Conservation (phyloP, 2,888 invertebrate genomes). For the Sarcophaga rosellei region DNA sequence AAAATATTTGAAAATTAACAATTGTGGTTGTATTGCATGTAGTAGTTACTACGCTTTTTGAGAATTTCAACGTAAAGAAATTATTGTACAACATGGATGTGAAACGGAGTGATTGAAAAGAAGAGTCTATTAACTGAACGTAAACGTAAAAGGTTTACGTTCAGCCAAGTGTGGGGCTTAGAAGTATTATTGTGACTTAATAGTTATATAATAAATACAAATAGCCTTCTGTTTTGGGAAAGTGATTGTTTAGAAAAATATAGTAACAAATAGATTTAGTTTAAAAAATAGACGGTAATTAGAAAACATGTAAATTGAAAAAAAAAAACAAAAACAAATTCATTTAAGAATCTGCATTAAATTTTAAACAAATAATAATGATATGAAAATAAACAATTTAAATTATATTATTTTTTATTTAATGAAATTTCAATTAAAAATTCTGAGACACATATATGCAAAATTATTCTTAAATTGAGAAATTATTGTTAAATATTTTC, state of each 20-base stretch:
- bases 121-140: not conserved
- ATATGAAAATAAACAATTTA: constrained; percentile 42
- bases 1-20: not conserved
- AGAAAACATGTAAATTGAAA: constrained; percentile 62
- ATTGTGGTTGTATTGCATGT: not conserved
- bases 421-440: constrained; percentile 45
- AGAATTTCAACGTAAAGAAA: not conserved
- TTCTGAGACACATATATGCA: not conserved
- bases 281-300: constrained; percentile 61
- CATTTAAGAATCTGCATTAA: constrained; percentile 65
- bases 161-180: constrained; percentile 57
- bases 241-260: constrained; percentile 48
- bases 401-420: constrained; percentile 43
- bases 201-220: constrained; percentile 45
- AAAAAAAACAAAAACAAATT: constrained; percentile 38
- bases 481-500: no score
- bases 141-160: not conserved
- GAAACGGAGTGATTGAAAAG: not conserved
- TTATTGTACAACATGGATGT: not conserved
- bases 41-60: not conserved
- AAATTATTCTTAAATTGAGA: no score
- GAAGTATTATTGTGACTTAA: constrained; percentile 69
- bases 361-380: constrained; percentile 61
- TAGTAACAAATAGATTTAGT: constrained; percentile 59
- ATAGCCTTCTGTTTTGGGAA: constrained; percentile 61